Conservation (phyloP, 2,113 vertebrate species). For the human (Homo sapiens) region GRCh38 chr9:79049001-79049500, state of each 20-base stretch:
- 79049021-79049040: neutral
- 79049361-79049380: neutral
- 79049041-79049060: neutral
- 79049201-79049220: too few relatives aligned
- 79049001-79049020: neutral
- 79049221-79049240: neutral
- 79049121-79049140: neutral
- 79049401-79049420: neutral
- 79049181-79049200: neutral
- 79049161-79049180: neutral
- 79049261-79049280: neutral
- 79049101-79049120: neutral
- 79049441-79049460: neutral
- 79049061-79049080: neutral
- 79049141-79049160: neutral
- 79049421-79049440: neutral
- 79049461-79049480: neutral
- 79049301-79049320: neutral
- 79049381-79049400: neutral
- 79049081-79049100: neutral
- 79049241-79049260: neutral
- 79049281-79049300: rapidly evolving
- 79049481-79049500: neutral
- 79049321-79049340: neutral
- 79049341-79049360: neutral